A percentile compares a stretch with the other conserved stretches of the same genome.
phyloP scores from a whole-genome alignment of 2,113 vertebrate genomes.

The Oryzias javanicus region DNA sequence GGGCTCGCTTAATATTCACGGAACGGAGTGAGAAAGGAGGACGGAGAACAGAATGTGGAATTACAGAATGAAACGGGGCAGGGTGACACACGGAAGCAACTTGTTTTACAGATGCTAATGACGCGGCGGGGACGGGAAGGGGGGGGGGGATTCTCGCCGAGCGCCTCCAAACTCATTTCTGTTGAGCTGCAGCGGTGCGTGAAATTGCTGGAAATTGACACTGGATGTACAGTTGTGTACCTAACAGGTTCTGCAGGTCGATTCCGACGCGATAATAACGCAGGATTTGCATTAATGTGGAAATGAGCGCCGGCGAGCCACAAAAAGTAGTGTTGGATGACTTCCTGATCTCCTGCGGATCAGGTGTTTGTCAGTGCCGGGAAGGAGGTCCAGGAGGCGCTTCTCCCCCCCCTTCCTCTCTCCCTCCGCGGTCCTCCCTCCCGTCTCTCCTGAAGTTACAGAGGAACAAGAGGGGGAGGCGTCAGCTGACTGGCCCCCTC shows the following conservation, averaged over 20 bases:
- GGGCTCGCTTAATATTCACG: slow-evolving; percentile 82
- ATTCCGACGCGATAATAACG: slow-evolving; percentile 27
- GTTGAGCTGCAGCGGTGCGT: slow-evolving; percentile 17
- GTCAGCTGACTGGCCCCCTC: slow-evolving; percentile 88
- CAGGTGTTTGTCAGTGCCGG: slow-evolving; percentile 45
- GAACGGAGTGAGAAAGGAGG: slow-evolving; percentile 55
- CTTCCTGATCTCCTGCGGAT: no score
- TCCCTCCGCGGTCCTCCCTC: slow-evolving; percentile 4
- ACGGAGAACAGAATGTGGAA: slow-evolving; percentile 72
- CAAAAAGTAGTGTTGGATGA: no score
- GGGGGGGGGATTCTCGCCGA: slow-evolving; percentile 7
- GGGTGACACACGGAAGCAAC: slow-evolving; percentile 53
- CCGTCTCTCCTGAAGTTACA: slow-evolving; percentile 82
- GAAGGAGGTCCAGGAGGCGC: slow-evolving; percentile 61
- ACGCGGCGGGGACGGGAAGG: slow-evolving; percentile 39
- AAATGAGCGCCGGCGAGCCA: no score
- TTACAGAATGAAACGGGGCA: slow-evolving; percentile 56
- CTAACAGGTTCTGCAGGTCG: slow-evolving; percentile 42
- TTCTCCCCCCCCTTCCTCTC: not conserved
- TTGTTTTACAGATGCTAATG: slow-evolving; percentile 65
- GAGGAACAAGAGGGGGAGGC: slow-evolving; percentile 75
- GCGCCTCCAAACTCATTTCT: slow-evolving; percentile 25
- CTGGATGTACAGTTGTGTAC: slow-evolving; percentile 48
- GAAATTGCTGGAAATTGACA: slow-evolving; percentile 40
- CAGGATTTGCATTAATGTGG: not conserved